phyloP scores from a whole-genome alignment of 2,888 invertebrate genomes.

The Tuta absoluta region DNA sequence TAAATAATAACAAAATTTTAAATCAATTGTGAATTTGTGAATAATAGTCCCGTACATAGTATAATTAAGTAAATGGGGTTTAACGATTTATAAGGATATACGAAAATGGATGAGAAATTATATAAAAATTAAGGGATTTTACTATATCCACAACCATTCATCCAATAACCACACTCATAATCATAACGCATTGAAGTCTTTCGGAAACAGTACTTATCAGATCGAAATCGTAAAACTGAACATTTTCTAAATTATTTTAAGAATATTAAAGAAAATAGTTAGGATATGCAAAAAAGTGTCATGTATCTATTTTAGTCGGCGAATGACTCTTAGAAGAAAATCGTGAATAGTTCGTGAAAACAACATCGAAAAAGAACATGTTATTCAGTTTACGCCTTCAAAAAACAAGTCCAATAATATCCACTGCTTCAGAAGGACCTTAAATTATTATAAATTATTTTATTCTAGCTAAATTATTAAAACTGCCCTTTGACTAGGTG shows the following conservation, averaged over 20 bases:
- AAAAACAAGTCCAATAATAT: not conserved
- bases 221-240: not conserved
- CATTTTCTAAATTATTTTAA: not conserved
- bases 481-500: conserved; percentile 78
- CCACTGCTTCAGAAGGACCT: not conserved
- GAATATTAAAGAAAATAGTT: not conserved
- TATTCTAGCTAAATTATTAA: conserved; percentile 70
- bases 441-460: conserved; percentile 53
- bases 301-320: too few relatives aligned
- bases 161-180: conserved; percentile 64
- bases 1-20: conserved; percentile 48
- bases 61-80: conserved; percentile 32
- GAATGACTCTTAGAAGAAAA: too few relatives aligned
- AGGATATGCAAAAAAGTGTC: too few relatives aligned
- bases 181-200: conserved; percentile 50
- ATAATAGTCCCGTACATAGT: conserved; percentile 52
- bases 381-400: not conserved
- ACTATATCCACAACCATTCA: conserved; percentile 67
- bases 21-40: conserved; percentile 38
- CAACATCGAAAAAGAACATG: too few relatives aligned
- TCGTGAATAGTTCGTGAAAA: too few relatives aligned
- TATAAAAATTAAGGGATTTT: conserved; percentile 39
- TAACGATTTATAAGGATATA: conserved; percentile 28
- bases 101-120: conserved; percentile 31
- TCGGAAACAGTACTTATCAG: not conserved